A percentile compares a stretch with the other conserved stretches of the same genome.
Conservation (phyloP, 2,797 vertebrate species). For the Cynodonichthys magdalenae region DNA sequence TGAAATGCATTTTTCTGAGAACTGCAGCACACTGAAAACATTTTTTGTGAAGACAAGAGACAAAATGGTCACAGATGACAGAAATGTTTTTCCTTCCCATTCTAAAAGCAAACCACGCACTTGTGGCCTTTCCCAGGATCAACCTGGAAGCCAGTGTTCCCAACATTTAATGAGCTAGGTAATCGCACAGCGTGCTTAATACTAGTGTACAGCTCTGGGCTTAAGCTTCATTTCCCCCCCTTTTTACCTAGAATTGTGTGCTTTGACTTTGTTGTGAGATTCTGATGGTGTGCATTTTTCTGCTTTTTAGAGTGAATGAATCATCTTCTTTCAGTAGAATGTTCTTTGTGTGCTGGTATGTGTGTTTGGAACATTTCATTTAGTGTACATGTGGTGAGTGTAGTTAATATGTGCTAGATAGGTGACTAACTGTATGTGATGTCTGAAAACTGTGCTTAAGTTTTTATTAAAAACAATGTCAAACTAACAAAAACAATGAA, state of each 20-base stretch:
- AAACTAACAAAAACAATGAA: no score
- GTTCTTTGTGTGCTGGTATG: slow-evolving; percentile 14
- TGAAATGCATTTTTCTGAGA: slow-evolving; percentile 30
- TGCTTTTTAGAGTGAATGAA: slow-evolving; percentile 21
- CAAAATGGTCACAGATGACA: slow-evolving; percentile 51
- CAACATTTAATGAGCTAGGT: slow-evolving; percentile 70
- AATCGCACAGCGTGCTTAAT: slow-evolving; percentile 51
- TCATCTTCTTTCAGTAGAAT: slow-evolving; percentile 21
- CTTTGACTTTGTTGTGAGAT: slow-evolving; percentile 32
- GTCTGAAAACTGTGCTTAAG: background rate
- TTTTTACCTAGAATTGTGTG: slow-evolving; percentile 43
- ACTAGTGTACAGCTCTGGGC: slow-evolving; percentile 32
- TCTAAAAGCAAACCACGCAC: slow-evolving; percentile 72
- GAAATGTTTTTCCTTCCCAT: slow-evolving; percentile 60
- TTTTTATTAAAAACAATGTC: no score
- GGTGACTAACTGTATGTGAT: background rate
- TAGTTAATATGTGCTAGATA: background rate
- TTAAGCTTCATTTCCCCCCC: slow-evolving; percentile 22
- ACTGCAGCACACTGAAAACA: slow-evolving; percentile 34
- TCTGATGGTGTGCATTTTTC: slow-evolving; percentile 28
- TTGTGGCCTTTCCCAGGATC: slow-evolving; percentile 69
- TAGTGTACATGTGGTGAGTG: background rate
- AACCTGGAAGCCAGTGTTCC: slow-evolving; percentile 60
- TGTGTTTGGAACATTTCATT: slow-evolving; percentile 13
- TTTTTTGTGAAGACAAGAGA: slow-evolving; percentile 33